Base-by-base conservation (phyloP, 2,113 vertebrate species). In the Cyphomyrus plagiostoma region DNA sequence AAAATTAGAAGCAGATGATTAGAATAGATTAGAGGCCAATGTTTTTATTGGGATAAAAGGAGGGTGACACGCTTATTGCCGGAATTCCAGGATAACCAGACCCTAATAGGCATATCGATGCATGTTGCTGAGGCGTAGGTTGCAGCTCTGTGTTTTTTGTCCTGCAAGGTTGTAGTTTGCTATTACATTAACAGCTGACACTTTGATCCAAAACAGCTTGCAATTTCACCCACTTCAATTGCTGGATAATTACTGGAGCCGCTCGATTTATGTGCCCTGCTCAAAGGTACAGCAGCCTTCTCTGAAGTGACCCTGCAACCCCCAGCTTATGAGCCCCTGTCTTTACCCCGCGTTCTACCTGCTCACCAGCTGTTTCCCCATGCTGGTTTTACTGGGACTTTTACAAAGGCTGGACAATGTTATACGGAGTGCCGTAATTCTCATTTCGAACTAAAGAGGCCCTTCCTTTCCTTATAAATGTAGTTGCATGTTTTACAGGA, bases 21-120 rank as follows among this genome's bases (percentile, higher is more conserved):
- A 80, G 74, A 80, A 80, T 35, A 80, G 74, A 80, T 80, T 80
- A 80, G 74, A 80, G 74, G 35, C 74, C 46, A 86, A 50, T 49
- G 83, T 49, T 86, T 48, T 48, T 46, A 48, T 85, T 48, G 46
- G 46, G 46, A 86, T 49, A 13, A 86, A 86, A 86, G 23, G 83
- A 48, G 48, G 45, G 45, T 49, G 39, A 45, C 46, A 23, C 9
- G 2, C 39, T 83, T 83, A 19, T 84, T 48, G 45, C 45, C 45
- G 11, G n/a, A 48, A 86, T 26, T 86, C 45, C 48, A 23, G 83
- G n/a, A 48, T 13, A 26, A 50, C 45, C 11, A n/a, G 21, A 86
- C 9, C 49, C 48, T 19, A 86, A 49, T 50, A n/a, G 83, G 45
- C 23, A 49, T 48, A 49, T 86, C 83, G 23, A 13, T 50, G 74